Percentiles rank a stretch among this genome's conserved stretches.
phyloP scores from a whole-genome alignment of 2,113 vertebrate species.

The Willisornis vidua region DNA sequence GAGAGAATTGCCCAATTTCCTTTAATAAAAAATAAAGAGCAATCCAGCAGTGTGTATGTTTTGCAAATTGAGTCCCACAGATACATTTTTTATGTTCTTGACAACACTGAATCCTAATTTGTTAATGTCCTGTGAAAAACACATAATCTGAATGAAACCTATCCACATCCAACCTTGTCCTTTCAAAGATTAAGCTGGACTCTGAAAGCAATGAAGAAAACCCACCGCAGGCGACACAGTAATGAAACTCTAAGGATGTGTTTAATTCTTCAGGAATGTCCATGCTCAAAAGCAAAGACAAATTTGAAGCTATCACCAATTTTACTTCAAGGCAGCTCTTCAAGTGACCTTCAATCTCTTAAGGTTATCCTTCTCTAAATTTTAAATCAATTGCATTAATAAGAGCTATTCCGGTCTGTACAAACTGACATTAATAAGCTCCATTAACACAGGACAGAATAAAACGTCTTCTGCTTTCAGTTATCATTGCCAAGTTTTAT shows the following conservation, averaged over 20 bases:
- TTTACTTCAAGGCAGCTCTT: neutral
- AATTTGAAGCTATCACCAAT: neutral
- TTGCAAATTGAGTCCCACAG: neutral
- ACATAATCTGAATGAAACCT: neutral
- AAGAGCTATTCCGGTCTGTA: neutral
- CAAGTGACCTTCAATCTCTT: neutral
- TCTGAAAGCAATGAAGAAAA: neutral
- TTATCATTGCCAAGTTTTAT: neutral
- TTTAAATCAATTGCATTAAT: neutral
- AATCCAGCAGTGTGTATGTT: neutral
- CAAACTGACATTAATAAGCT: neutral
- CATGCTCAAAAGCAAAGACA: neutral
- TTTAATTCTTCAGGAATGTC: neutral
- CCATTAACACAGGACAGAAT: neutral
- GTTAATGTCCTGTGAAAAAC: neutral
- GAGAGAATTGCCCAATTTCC: neutral
- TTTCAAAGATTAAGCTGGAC: neutral
- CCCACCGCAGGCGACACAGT: fast-evolving
- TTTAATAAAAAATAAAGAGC: neutral
- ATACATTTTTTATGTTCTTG: neutral
- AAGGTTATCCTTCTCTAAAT: neutral
- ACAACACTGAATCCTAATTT: neutral
- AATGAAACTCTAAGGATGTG: neutral
- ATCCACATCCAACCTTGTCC: neutral
- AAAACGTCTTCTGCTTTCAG: neutral